Percentiles rank a stretch among this genome's conserved stretches.
Evolutionary conservation across 2,888 invertebrate genomes (phyloP).

Genomic region (Trypoxylon attenuatum): DNA sequence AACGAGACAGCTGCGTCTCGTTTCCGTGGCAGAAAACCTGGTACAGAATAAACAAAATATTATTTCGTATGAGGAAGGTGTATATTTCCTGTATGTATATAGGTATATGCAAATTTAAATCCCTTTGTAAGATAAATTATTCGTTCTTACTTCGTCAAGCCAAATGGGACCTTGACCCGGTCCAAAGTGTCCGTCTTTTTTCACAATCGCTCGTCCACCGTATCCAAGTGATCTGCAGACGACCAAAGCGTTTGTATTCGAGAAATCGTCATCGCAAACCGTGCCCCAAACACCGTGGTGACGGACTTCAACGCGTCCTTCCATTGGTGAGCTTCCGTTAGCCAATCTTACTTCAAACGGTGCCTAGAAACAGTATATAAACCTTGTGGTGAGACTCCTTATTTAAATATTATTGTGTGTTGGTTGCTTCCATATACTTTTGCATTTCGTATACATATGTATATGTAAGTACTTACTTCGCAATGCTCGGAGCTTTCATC

Average conservation of each 20-base stretch:
- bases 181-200: constrained; percentile 77
- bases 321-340: constrained; percentile 76
- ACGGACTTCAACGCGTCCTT: constrained; percentile 84
- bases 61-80: too few relatives aligned
- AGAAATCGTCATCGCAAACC: constrained; percentile 87
- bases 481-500: constrained; percentile 79
- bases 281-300: constrained; percentile 85
- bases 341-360: constrained; percentile 79
- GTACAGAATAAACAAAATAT: not conserved
- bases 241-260: constrained; percentile 80
- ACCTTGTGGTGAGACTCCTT: too few relatives aligned
- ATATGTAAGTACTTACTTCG: constrained; percentile 74
- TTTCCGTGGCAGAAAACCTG: constrained; percentile 80
- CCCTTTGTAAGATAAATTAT: constrained; percentile 36
- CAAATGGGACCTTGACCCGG: constrained; percentile 81
- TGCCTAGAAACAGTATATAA: constrained; percentile 72
- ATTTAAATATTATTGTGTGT: too few relatives aligned
- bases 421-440: not conserved
- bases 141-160: constrained; percentile 79
- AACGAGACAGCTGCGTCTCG: constrained; percentile 79
- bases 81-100: too few relatives aligned
- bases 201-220: constrained; percentile 75
- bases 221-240: constrained; percentile 79
- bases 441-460: not conserved
- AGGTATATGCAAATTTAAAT: too few relatives aligned